Base-by-base conservation (phyloP, 2,113 vertebrate genomes). In the Antennarius striatus region DNA sequence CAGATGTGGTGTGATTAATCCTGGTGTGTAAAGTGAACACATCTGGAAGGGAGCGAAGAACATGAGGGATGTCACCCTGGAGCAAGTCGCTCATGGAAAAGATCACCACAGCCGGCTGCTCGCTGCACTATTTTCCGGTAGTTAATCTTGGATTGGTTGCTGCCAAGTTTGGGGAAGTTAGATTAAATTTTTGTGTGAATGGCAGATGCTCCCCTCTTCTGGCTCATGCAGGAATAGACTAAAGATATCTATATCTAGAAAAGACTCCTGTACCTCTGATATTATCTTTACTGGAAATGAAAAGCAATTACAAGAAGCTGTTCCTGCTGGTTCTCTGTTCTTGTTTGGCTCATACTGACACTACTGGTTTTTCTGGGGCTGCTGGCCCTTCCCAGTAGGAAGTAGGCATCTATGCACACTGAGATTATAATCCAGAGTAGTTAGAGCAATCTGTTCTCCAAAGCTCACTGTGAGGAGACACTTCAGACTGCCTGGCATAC, bases 1-100 rank as follows among this genome's bases (percentile, higher is more conserved):
- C 83, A 86, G 75, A 82, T 83, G 81, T 81, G 70, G 53, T 71
- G 57, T 40, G 82, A 62, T 79, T 51, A 82, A 82, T 78, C 55
- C 17, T 1, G 32, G 57, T 61, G 79, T 62, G 65, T 66, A 72
- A 57, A 50, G 62, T 8, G 3, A 62, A 40, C 73, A 85, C 82
- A 88, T 86, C 84, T 87, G 84, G 82, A 80, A 64, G 10, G 50
- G 14, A 71, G 72, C 56, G 54, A 68, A 63, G 59, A 64, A 55
- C 78, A 63, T 47, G 59, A 76, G 56, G 67, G 70, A 71, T 63
- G 71, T 75, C 71, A 68, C 74, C 56, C 54, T 1, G 4, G 66
- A 72, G 61, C 60, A 54, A 39, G 48, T 53, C 14, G 17, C 48
- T 81, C 58, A 68, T 68, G 73, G 71, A 86, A 73, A 67, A 4